Conservation (phyloP, 1,140 invertebrate genomes). For the Drosophila truncata region DNA sequence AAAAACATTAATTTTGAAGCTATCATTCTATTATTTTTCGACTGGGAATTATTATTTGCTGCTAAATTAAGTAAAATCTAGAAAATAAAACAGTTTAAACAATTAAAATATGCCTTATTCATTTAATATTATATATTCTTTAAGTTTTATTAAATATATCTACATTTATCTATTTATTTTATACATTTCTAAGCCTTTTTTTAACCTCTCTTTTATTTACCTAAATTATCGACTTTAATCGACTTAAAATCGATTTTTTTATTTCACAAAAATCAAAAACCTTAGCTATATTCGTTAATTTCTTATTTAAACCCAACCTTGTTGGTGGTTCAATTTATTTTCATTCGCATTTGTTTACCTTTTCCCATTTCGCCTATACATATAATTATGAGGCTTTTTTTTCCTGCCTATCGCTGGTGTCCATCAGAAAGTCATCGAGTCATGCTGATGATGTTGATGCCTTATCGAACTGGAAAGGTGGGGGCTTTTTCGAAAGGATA, state of each 20-base stretch:
- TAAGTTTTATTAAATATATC: too few relatives aligned
- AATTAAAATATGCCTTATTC: too few relatives aligned
- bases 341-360: conserved; percentile 74
- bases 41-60: too few relatives aligned
- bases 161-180: too few relatives aligned
- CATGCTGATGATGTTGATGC: conserved; percentile 61
- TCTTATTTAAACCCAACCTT: neutral
- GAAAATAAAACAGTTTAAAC: too few relatives aligned
- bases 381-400: conserved; percentile 28
- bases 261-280: neutral
- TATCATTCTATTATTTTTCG: too few relatives aligned
- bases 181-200: too few relatives aligned
- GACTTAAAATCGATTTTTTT: neutral
- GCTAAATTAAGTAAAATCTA: too few relatives aligned
- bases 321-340: conserved; percentile 42
- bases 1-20: neutral
- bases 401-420: conserved; percentile 37
- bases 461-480: conserved; percentile 51
- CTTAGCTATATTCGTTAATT: neutral
- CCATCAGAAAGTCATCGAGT: conserved; percentile 70
- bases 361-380: conserved; percentile 38
- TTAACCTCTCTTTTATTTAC: neutral
- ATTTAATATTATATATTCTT: too few relatives aligned
- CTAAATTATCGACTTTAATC: neutral
- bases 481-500: neutral